Evolutionary conservation across 35 echinoderm and acorn worm genomes (phyloP).

Genomic region (Lytechinus pictus): DNA sequence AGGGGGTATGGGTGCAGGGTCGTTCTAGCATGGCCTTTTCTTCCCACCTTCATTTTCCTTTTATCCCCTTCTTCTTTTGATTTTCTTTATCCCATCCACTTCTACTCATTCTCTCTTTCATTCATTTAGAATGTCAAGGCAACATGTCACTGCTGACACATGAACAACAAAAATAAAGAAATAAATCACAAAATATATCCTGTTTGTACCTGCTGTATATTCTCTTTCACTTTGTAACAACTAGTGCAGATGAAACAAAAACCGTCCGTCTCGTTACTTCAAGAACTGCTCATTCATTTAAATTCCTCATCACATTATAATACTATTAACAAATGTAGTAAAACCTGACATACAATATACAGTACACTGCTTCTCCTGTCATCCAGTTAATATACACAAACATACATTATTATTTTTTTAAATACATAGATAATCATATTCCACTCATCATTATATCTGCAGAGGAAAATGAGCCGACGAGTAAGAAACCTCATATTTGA

Average conservation of each 20-base stretch:
- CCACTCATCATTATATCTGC: not conserved
- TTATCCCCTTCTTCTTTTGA: too few relatives aligned
- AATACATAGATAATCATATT: slow-evolving; percentile 35
- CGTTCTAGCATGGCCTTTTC: too few relatives aligned
- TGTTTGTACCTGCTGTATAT: slow-evolving; percentile 29
- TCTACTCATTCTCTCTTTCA: too few relatives aligned
- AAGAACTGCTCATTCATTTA: not conserved
- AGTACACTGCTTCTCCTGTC: slow-evolving; percentile 17
- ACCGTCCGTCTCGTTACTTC: not conserved
- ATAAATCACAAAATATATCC: not conserved
- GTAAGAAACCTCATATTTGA: slow-evolving; percentile 18
- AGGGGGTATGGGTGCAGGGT: too few relatives aligned
- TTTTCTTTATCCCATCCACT: too few relatives aligned
- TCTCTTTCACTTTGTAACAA: slow-evolving; percentile 22
- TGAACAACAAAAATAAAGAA: not conserved
- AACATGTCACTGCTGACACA: not conserved
- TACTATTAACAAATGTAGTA: slow-evolving; percentile 46
- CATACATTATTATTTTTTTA: slow-evolving; percentile 35
- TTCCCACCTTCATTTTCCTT: too few relatives aligned
- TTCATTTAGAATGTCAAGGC: too few relatives aligned
- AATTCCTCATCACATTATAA: slow-evolving; percentile 36
- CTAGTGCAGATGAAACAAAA: slow-evolving; percentile 27
- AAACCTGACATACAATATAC: slow-evolving; percentile 41
- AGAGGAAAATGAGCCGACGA: not conserved
- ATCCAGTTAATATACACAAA: slow-evolving; percentile 33